Evolutionary conservation across 1,140 invertebrate species (phyloP).

Genomic region (Ruditapes philippinarum): DNA sequence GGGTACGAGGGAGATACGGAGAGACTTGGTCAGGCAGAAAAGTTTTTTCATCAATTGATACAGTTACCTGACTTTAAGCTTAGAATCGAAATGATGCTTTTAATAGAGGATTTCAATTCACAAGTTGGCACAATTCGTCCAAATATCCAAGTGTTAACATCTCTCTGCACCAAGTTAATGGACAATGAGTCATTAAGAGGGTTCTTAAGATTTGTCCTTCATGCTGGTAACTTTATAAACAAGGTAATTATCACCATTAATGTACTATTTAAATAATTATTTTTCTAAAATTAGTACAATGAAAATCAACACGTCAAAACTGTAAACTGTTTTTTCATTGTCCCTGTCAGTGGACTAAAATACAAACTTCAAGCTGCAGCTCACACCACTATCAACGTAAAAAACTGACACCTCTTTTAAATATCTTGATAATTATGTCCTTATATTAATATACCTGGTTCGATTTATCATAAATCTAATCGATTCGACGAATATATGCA

Average conservation of each 20-base stretch:
- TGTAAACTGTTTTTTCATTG: no score
- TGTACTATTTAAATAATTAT: no score
- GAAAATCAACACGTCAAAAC: no score
- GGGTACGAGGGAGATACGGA: constrained; percentile 80
- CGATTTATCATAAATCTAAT: no score
- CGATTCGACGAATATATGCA: no score
- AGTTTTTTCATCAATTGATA: constrained; percentile 84
- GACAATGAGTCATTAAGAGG: constrained; percentile 82
- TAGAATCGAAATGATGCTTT: constrained; percentile 96
- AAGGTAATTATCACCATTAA: constrained; percentile 82
- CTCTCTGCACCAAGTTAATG: constrained; percentile 78
- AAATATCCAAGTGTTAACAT: constrained; percentile 79
- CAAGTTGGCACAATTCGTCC: constrained; percentile 80
- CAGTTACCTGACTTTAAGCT: constrained; percentile 90
- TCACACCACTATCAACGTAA: no score
- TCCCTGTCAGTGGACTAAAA: no score
- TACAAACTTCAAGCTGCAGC: no score
- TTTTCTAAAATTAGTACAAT: no score
- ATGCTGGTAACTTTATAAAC: constrained; percentile 86
- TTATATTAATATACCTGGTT: no score
- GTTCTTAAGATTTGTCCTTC: constrained; percentile 84
- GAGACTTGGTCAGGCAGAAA: constrained; percentile 82
- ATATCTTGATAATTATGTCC: no score
- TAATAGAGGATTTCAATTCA: constrained; percentile 89
- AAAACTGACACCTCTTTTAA: no score